These are phyloP conservation scores for Drosophila austrosaltans DNA, from an alignment of 2,888 invertebrate species.

Conservation along the genomic window DNA sequence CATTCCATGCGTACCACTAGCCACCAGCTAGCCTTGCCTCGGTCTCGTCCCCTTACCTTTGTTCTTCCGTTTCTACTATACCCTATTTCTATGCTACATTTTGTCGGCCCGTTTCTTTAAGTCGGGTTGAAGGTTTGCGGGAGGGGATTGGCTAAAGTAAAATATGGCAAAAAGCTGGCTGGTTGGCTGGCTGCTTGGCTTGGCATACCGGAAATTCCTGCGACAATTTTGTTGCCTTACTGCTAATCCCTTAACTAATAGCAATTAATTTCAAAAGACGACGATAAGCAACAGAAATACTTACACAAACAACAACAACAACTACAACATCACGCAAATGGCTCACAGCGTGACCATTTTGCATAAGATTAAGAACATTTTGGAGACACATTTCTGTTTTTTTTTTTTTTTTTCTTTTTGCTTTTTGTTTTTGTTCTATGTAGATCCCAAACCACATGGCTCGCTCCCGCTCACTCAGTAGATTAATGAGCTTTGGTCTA, in stretches of 20 bases:
- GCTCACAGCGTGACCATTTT: conserved; percentile 73
- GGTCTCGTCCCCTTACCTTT: not conserved
- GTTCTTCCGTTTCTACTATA: too few relatives aligned
- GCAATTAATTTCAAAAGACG: conserved; percentile 81
- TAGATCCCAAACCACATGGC: conserved; percentile 33
- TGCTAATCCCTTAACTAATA: conserved; percentile 80
- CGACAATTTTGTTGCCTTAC: conserved; percentile 75
- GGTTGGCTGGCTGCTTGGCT: conserved; percentile 54
- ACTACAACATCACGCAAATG: conserved; percentile 65
- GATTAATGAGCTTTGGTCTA: conserved; percentile 73
- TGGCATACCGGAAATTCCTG: conserved; percentile 78
- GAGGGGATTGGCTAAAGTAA: conserved; percentile 41
- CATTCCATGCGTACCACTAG: conserved; percentile 12
- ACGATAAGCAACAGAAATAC: conserved; percentile 72
- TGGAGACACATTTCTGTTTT: conserved; percentile 64
- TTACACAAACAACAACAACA: conserved; percentile 25
- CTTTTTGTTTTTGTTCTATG: conserved; percentile 26
- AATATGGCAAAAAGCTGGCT: conserved; percentile 64
- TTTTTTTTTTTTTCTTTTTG: not conserved
- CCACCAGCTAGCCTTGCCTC: conserved; percentile 5
- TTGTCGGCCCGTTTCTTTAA: conserved; percentile 20
- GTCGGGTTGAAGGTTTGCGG: not conserved
- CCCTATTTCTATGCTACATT: too few relatives aligned
- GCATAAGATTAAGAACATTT: conserved; percentile 76
- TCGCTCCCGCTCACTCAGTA: conserved; percentile 40